These are phyloP conservation scores for Ciconia boyciana DNA, from an alignment of 2,113 vertebrate genomes.

Conservation along the genomic window DNA sequence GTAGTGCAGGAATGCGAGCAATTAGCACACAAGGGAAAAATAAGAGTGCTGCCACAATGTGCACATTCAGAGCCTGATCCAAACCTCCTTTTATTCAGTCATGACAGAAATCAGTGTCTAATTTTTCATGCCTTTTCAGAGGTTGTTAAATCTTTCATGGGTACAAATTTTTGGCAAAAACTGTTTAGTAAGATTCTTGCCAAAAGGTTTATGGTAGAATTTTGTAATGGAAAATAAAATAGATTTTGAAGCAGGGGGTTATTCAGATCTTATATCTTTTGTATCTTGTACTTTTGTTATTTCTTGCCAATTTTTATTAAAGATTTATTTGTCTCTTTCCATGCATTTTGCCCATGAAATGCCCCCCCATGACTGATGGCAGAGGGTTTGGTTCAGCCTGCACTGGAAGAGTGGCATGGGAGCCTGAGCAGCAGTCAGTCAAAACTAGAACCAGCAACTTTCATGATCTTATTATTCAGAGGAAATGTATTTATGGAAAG, in stretches of 20 bases:
- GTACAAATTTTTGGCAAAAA: slow-evolving; percentile 21
- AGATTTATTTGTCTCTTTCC: background rate
- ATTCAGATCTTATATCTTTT: background rate
- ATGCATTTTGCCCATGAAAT: background rate
- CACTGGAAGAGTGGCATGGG: background rate
- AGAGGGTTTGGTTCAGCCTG: background rate
- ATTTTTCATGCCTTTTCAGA: slow-evolving; percentile 10
- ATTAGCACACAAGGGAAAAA: slow-evolving; percentile 42
- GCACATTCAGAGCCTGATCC: background rate
- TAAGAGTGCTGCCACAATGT: slow-evolving; percentile 9
- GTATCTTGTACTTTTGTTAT: background rate
- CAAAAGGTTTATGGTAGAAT: slow-evolving; percentile 12
- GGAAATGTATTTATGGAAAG: background rate
- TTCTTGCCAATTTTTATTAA: background rate
- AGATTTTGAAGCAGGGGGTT: background rate
- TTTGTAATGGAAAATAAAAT: slow-evolving; percentile 14
- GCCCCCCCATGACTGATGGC: accelerated
- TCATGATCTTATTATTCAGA: background rate
- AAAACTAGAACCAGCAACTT: background rate
- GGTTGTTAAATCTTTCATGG: slow-evolving; percentile 25
- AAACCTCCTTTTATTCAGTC: slow-evolving; percentile 6
- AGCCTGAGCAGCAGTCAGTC: background rate
- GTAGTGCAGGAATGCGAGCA: background rate
- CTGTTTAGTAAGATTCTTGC: background rate
- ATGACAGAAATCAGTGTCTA: slow-evolving; percentile 1